Evolutionary conservation across 2,797 vertebrate genomes (phyloP).

Genomic region (Gambelia wislizenii): DNA sequence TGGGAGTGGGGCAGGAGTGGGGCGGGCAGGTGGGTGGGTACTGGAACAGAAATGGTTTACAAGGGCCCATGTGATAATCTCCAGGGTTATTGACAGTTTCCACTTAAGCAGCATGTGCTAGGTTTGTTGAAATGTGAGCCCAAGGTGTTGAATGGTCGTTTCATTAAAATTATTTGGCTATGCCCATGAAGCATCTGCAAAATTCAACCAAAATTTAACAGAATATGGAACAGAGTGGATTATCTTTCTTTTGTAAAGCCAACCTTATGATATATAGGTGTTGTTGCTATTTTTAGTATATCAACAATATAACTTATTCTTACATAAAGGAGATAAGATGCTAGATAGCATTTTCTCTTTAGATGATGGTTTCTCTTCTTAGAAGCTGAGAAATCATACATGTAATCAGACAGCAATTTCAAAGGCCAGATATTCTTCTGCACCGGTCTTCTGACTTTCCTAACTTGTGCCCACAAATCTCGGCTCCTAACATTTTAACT

Average conservation of each 20-base stretch:
- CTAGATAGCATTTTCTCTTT: background rate
- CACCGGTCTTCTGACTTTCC: background rate
- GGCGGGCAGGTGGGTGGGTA: no score
- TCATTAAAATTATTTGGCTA: background rate
- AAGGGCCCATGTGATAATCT: no score
- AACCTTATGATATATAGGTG: background rate
- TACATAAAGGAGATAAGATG: background rate
- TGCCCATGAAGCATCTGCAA: background rate
- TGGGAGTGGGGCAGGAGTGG: no score
- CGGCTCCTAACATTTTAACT: background rate
- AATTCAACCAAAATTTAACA: constrained; percentile 26
- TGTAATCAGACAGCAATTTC: background rate
- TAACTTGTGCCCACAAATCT: background rate
- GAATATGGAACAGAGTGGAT: background rate
- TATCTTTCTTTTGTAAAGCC: background rate
- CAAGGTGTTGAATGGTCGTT: background rate
- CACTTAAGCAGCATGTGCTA: background rate
- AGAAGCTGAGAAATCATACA: background rate
- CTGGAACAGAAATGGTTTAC: no score
- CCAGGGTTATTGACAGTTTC: background rate
- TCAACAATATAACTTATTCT: background rate
- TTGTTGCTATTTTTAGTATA: background rate
- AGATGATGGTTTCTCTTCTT: constrained; percentile 24
- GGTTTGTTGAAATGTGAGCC: background rate
- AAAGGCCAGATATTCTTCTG: background rate